phyloP scores from a whole-genome alignment of 2,888 invertebrate species.

The Venustoraphidia nigricollis region DNA sequence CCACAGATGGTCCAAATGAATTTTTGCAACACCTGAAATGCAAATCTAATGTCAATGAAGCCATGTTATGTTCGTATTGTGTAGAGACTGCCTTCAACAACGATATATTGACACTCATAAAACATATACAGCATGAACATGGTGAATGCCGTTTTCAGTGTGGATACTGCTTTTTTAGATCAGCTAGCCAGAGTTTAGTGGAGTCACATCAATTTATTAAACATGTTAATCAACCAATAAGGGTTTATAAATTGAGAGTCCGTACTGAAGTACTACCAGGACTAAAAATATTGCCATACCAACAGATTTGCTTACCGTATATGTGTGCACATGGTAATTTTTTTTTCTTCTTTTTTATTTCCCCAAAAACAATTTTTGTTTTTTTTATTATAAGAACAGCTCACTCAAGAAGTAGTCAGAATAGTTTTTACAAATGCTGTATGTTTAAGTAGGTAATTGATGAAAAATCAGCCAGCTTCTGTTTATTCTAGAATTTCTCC shows the following conservation, averaged over 20 bases:
- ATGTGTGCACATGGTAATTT: slow-evolving; percentile 16
- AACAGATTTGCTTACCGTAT: slow-evolving; percentile 15
- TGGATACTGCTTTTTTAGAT: slow-evolving; percentile 50
- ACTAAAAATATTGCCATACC: slow-evolving; percentile 1
- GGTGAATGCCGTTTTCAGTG: slow-evolving; percentile 46
- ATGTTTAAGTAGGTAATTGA: no score
- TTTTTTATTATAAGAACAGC: no score
- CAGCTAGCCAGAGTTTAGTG: slow-evolving; percentile 40
- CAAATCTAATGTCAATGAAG: slow-evolving; percentile 26
- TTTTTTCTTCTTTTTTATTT: slow-evolving; percentile 6
- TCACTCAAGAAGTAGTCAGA: no score
- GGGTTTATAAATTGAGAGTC: slow-evolving; percentile 7
- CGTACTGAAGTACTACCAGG: neutral
- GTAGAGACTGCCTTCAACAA: slow-evolving; percentile 27
- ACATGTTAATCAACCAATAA: slow-evolving; percentile 19
- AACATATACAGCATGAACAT: slow-evolving; percentile 46
- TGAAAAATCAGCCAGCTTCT: no score
- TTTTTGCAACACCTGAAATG: slow-evolving; percentile 28
- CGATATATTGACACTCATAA: slow-evolving; percentile 24
- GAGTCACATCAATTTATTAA: slow-evolving; percentile 35
- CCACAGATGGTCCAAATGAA: slow-evolving; percentile 22
- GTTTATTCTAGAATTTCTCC: no score
- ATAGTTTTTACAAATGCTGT: no score
- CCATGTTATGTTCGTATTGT: slow-evolving; percentile 43
- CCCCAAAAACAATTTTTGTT: neutral